These are phyloP conservation scores for Crocuta crocuta DNA, from an alignment of 2,113 vertebrate species.

Conservation along the genomic window DNA sequence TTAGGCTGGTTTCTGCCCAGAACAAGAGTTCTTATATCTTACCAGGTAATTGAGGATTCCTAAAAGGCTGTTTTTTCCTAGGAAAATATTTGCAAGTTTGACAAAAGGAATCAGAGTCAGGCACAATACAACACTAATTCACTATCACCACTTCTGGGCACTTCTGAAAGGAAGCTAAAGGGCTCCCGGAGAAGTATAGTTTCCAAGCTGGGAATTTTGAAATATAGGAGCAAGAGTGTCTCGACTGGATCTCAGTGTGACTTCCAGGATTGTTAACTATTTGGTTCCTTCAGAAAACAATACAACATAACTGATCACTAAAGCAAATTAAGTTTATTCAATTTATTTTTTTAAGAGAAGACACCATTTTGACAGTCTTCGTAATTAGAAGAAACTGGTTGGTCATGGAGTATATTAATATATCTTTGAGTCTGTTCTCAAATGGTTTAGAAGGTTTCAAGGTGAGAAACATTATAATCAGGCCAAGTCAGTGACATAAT, in stretches of 20 bases:
- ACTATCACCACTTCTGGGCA: neutral
- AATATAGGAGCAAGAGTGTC: neutral
- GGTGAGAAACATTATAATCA: neutral
- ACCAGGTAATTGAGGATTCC: neutral
- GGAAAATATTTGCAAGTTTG: neutral
- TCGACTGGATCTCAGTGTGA: neutral
- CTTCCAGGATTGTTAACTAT: neutral
- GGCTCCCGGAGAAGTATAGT: neutral
- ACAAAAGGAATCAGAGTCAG: neutral
- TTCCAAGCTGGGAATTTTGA: neutral
- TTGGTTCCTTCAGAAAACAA: neutral
- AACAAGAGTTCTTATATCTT: neutral
- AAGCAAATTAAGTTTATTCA: neutral
- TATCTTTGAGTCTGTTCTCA: neutral
- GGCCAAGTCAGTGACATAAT: neutral
- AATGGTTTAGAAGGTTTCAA: neutral
- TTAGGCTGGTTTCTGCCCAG: neutral
- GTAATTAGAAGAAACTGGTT: neutral
- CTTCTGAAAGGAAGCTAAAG: neutral
- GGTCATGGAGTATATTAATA: neutral
- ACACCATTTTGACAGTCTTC: neutral
- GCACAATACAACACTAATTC: neutral
- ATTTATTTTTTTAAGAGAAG: neutral
- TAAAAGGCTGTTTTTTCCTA: neutral
- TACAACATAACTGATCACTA: neutral